Conservation (phyloP, 1,140 invertebrate species). For the Bursaphelenchus mucronatus region DNA sequence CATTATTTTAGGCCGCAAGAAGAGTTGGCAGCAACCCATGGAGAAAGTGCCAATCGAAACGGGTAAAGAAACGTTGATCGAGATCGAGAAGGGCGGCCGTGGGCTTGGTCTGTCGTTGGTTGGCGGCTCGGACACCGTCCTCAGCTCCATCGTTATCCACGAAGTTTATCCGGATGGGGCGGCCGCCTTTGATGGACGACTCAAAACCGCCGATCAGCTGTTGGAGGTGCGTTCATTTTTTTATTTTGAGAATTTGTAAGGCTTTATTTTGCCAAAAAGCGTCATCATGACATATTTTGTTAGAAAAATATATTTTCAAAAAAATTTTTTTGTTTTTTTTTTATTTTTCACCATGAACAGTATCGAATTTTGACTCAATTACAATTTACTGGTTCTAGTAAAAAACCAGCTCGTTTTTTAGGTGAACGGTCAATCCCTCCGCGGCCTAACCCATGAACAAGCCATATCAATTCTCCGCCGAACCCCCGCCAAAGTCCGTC, state of each 20-base stretch:
- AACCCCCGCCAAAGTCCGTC: conserved; percentile 72
- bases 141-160: conserved; percentile 59
- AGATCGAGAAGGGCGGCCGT: conserved; percentile 59
- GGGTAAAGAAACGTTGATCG: conserved; percentile 58
- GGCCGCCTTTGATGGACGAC: conserved; percentile 79
- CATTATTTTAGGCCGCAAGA: conserved; percentile 52
- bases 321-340: no score
- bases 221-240: conserved; percentile 61
- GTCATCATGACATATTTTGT: not conserved
- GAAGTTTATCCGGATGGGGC: conserved; percentile 64
- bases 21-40: conserved; percentile 45
- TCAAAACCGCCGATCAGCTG: conserved; percentile 87
- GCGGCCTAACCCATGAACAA: conserved; percentile 68
- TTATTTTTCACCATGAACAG: conserved; percentile 19
- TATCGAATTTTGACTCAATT: no score
- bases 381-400: no score
- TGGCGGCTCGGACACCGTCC: conserved; percentile 56
- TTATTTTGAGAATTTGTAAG: conserved; percentile 16
- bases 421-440: conserved; percentile 72
- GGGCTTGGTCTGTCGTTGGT: conserved; percentile 57
- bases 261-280: not conserved
- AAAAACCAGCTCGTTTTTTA: no score
- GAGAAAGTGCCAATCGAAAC: conserved; percentile 47
- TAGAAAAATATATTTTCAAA: no score
- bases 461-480: conserved; percentile 71